A percentile compares a stretch with the other conserved stretches of the same genome.
phyloP scores from a whole-genome alignment of 2,797 vertebrate genomes.

The Smutsia temminckii region DNA sequence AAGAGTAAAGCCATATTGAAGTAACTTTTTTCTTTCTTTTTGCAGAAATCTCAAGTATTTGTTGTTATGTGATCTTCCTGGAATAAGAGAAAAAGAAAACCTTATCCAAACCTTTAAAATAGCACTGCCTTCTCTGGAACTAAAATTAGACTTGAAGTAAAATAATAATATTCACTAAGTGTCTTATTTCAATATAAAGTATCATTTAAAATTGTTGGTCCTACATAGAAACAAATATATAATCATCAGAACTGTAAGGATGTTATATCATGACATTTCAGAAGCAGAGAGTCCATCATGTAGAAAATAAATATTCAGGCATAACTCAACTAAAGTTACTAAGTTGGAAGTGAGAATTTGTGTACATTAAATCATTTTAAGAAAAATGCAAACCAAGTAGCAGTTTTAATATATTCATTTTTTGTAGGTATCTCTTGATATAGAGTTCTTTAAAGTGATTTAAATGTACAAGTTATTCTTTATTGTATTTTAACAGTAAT shows the following conservation, averaged over 20 bases:
- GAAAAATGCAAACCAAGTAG: conserved; percentile 37
- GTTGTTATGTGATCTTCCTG: conserved; percentile 95
- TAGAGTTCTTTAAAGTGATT: conserved; percentile 48
- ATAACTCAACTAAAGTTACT: conserved; percentile 33
- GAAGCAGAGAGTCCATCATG: conserved; percentile 7
- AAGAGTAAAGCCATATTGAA: conserved; percentile 26
- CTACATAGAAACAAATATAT: not conserved
- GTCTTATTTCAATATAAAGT: not conserved
- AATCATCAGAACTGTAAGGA: conserved; percentile 17
- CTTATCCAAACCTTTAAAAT: conserved; percentile 87
- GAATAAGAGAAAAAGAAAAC: conserved; percentile 88
- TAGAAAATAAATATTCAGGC: conserved; percentile 46
- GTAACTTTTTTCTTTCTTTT: conserved; percentile 64
- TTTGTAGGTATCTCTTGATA: not conserved
- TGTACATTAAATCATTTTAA: conserved; percentile 49
- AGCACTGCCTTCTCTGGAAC: conserved; percentile 89
- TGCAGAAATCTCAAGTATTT: conserved; percentile 93
- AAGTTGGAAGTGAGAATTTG: conserved; percentile 42
- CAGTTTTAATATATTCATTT: conserved; percentile 46
- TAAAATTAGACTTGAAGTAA: conserved; percentile 91
- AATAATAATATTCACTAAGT: conserved; percentile 74
- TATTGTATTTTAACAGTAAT: conserved; percentile 46
- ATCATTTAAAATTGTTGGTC: conserved; percentile 38
- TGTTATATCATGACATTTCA: not conserved
- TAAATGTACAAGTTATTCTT: conserved; percentile 14